Percentiles rank a stretch among this genome's conserved stretches.
Evolutionary conservation across 2,888 invertebrate genomes (phyloP).

Genomic region (Xylota sylvarum): DNA sequence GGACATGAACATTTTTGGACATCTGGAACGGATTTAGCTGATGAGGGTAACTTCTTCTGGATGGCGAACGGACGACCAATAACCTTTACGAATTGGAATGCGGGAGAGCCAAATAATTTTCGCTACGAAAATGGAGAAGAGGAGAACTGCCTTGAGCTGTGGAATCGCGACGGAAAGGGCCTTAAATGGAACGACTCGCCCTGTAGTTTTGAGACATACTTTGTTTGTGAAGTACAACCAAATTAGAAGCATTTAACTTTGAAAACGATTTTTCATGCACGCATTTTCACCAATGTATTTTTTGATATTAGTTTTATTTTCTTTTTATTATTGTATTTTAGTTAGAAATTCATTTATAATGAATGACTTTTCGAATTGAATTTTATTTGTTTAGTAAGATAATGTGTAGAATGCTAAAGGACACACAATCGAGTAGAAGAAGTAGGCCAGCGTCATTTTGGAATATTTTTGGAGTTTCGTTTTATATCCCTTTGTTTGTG

Average conservation of each 20-base stretch:
- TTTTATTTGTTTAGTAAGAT: constrained; percentile 28
- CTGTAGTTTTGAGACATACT: constrained; percentile 96
- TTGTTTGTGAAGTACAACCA: constrained; percentile 93
- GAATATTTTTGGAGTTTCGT: constrained; percentile 41
- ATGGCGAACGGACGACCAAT: constrained; percentile 95
- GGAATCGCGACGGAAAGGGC: constrained; percentile 96
- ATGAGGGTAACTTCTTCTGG: constrained; percentile 97
- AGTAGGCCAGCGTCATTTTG: constrained; percentile 55
- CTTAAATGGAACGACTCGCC: constrained; percentile 97
- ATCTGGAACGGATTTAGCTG: constrained; percentile 95
- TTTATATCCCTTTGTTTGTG: constrained; percentile 45
- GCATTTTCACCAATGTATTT: constrained; percentile 45
- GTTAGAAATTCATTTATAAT: constrained; percentile 49
- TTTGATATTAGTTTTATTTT: constrained; percentile 53
- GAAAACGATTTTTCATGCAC: constrained; percentile 32
- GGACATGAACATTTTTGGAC: constrained; percentile 97
- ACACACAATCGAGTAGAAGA: constrained; percentile 34
- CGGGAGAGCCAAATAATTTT: constrained; percentile 97
- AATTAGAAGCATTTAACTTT: constrained; percentile 76
- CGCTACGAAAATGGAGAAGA: constrained; percentile 95
- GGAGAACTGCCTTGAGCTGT: constrained; percentile 95
- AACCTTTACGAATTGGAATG: constrained; percentile 97
- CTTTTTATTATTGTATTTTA: constrained; percentile 45
- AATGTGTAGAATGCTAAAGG: constrained; percentile 14
- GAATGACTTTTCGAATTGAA: constrained; percentile 46